These are phyloP conservation scores for Zaprionus tsacasi DNA, from an alignment of 1,140 invertebrate genomes.

Conservation along the genomic window DNA sequence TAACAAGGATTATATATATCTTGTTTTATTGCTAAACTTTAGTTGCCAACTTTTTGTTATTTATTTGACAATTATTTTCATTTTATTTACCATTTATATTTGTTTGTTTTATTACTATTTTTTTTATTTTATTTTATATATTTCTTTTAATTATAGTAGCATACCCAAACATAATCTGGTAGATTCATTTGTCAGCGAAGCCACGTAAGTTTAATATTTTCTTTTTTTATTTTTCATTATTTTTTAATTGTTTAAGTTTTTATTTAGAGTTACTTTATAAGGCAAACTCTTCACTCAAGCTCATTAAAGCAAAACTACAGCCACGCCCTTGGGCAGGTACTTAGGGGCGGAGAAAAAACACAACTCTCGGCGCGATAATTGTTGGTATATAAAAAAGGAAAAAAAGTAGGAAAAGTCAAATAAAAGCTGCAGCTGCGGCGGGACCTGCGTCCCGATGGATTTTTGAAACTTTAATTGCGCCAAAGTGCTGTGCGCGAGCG, in stretches of 20 bases:
- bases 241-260: not conserved
- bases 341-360: constrained; percentile 22
- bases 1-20: not conserved
- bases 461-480: constrained; percentile 61
- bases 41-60: not conserved
- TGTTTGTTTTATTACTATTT: constrained; percentile 16
- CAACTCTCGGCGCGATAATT: constrained; percentile 50
- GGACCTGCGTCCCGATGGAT: constrained; percentile 38
- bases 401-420: constrained; percentile 32
- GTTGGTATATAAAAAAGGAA: not conserved
- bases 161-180: constrained; percentile 59
- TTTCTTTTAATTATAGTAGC: constrained; percentile 49
- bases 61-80: not conserved
- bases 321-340: constrained; percentile 10
- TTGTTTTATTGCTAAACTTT: not conserved
- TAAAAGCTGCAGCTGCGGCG: constrained; percentile 44
- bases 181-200: constrained; percentile 77
- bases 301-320: constrained; percentile 18
- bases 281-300: constrained; percentile 35
- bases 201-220: constrained; percentile 72
- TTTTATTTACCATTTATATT: constrained; percentile 3
- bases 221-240: constrained; percentile 17
- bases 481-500: constrained; percentile 40
- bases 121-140: constrained; percentile 28
- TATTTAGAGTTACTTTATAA: constrained; percentile 2